Evolutionary conservation across 2,797 vertebrate species (phyloP).

Genomic region (Gymnothorax javanicus): DNA sequence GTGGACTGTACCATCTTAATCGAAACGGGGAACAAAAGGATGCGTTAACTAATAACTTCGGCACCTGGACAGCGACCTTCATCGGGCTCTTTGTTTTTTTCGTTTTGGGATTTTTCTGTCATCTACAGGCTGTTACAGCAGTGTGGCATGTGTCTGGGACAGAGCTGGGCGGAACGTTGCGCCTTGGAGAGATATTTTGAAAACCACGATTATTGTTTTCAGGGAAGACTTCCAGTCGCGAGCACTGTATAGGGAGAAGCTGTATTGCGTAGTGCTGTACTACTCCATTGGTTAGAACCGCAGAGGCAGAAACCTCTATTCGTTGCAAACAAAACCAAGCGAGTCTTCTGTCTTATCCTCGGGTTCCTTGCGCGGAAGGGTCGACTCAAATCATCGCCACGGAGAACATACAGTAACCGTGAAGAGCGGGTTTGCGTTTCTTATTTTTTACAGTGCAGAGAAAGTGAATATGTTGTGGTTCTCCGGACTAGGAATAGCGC

Average conservation of each 20-base stretch:
- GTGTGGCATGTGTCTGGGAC: constrained; percentile 51
- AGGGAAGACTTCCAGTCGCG: constrained; percentile 12
- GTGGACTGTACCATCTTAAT: constrained; percentile 57
- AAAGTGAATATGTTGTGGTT: constrained; percentile 55
- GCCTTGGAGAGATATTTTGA: constrained; percentile 22
- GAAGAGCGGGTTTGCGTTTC: constrained; percentile 44
- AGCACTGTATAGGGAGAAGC: background rate
- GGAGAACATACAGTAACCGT: constrained; percentile 21
- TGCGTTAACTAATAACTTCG: constrained; percentile 26
- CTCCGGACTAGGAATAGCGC: constrained; percentile 37
- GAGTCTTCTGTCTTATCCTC: constrained; percentile 12
- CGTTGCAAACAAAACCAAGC: constrained; percentile 37
- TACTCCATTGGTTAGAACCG: constrained; percentile 31
- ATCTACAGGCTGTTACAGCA: constrained; percentile 31
- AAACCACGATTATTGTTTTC: constrained; percentile 28
- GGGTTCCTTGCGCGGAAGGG: constrained; percentile 38
- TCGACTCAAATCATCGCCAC: constrained; percentile 33
- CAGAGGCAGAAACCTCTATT: constrained; percentile 29
- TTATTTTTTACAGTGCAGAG: constrained; percentile 26
- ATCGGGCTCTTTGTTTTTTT: constrained; percentile 25
- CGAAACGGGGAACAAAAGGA: constrained; percentile 38
- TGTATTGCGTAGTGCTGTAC: constrained; percentile 14
- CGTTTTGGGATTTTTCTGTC: background rate
- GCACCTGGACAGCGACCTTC: too few relatives aligned
- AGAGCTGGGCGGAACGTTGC: constrained; percentile 22